Evolutionary conservation across 2,113 vertebrate species (phyloP).

Genomic region (Nansenia antarctica): DNA sequence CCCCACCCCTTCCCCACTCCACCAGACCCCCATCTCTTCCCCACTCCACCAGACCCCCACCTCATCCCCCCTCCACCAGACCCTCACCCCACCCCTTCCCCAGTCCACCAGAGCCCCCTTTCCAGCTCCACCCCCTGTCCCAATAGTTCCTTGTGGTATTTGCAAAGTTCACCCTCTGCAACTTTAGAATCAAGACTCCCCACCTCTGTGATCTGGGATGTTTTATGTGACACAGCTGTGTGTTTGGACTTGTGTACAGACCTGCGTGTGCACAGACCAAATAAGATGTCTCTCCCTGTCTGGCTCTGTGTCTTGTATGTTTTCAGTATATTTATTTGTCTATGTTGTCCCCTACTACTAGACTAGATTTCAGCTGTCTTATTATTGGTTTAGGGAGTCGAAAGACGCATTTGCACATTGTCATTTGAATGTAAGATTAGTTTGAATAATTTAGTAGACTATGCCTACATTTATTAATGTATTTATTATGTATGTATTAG

Average conservation of each 20-base stretch:
- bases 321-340: neutral
- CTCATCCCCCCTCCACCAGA: too few species aligned
- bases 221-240: conserved; percentile 61
- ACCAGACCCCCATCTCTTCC: neutral
- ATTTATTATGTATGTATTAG: too few species aligned
- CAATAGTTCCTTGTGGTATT: conserved; percentile 65
- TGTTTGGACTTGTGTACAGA: conserved; percentile 6
- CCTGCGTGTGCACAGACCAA: too few species aligned
- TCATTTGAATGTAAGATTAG: too few species aligned
- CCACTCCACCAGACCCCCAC: too few species aligned
- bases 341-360: neutral
- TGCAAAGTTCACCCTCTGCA: conserved; percentile 53
- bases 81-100: too few species aligned
- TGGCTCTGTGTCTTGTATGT: conserved; percentile 27
- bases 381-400: too few species aligned
- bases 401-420: too few species aligned
- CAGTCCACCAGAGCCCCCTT: too few species aligned
- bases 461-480: too few species aligned
- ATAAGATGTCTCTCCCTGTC: neutral
- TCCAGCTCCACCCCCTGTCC: conserved; percentile 60
- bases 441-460: too few species aligned
- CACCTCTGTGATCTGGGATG: conserved; percentile 34
- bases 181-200: conserved; percentile 42
- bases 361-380: neutral
- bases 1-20: too few species aligned